Conservation (phyloP, 2,888 invertebrate genomes). For the Tenthredo mesomela region DNA sequence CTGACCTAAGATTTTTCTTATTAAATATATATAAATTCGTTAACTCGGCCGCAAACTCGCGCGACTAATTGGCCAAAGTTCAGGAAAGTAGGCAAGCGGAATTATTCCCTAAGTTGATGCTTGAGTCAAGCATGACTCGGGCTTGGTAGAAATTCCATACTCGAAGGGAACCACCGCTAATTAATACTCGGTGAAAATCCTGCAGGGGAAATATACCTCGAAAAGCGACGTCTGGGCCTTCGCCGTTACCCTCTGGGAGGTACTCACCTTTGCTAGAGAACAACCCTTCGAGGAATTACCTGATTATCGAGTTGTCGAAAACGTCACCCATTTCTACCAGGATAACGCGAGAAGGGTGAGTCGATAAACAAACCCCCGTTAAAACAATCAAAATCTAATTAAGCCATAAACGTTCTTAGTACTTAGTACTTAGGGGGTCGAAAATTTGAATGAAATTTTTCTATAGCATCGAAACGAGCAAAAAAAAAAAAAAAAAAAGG, state of each 20-base stretch:
- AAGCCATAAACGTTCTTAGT: background rate
- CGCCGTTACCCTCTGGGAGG: conserved; percentile 93
- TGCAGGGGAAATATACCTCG: conserved; percentile 88
- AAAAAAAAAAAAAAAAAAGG: background rate
- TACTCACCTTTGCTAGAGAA: conserved; percentile 89
- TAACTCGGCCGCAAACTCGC: conserved; percentile 24
- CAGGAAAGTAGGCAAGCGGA: conserved; percentile 26
- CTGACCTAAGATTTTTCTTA: conserved; percentile 16
- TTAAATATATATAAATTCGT: conserved; percentile 39
- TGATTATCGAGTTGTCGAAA: conserved; percentile 91
- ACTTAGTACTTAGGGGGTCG: background rate
- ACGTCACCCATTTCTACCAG: conserved; percentile 89
- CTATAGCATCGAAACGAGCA: background rate
- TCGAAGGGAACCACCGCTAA: conserved; percentile 56
- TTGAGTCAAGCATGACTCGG: conserved; percentile 38
- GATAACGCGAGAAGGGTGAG: conserved; percentile 86
- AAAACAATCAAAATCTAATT: conserved; percentile 1
- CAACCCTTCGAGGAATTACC: conserved; percentile 90
- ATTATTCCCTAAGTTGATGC: conserved; percentile 44
- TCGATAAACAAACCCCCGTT: conserved; percentile 57
- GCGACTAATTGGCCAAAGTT: conserved; percentile 50
- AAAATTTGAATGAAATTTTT: background rate
- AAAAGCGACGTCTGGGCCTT: conserved; percentile 95
- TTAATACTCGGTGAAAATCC: conserved; percentile 61
- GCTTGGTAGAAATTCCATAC: conserved; percentile 46